Evolutionary conservation across 2,888 invertebrate species (phyloP), one percentile per base, ranked within the genome.

Genomic region (Eupithecia abbreviata): DNA sequence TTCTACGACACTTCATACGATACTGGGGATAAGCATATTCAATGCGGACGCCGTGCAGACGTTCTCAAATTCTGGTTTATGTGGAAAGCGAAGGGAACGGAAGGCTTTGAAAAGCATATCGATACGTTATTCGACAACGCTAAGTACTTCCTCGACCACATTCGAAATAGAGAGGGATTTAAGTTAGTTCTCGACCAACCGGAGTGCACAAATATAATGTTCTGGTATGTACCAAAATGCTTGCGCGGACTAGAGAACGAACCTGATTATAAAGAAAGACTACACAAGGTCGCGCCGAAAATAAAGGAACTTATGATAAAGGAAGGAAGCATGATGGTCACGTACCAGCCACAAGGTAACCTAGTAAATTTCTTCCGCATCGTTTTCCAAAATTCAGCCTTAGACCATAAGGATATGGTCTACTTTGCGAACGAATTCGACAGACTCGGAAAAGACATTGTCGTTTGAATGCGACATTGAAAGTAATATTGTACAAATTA

Each of bases 31-130:
- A 99, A 99, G 88, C 98, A 99, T 85, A 97, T 99, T 65, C 99
- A 99, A 89, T 99, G 99, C 89, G 99, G 99, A 0, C 96, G 99
- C 0, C 96, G 98, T 84, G 99, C 98, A 2, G 99, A 99, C 89
- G 98, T 99, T 12, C 96, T 99, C 79, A 99, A 99, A 91, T 98
- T 99, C 90, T 99, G 99, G 99, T 97, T 98, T 88, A 98, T 99
- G 98, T 99, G 99, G 99, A 98, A 99, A 87, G 98, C 99, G 6
- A 99, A 99, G 91, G 98, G 98, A 0, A 97, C 96, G 0, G 92
- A 93, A 69, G 98, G 98, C 0, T 95, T 98, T 49, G 97, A 97
- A 84, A 95, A 96, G 74, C 98, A 98, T 87, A 96, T 98, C 43
- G 97, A 98, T 82, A 96, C 96, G 77, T 95, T 98, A 0, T 98